Evolutionary conservation across 2,113 vertebrate species (phyloP).

Genomic region (Nyctibius bracteatus): DNA sequence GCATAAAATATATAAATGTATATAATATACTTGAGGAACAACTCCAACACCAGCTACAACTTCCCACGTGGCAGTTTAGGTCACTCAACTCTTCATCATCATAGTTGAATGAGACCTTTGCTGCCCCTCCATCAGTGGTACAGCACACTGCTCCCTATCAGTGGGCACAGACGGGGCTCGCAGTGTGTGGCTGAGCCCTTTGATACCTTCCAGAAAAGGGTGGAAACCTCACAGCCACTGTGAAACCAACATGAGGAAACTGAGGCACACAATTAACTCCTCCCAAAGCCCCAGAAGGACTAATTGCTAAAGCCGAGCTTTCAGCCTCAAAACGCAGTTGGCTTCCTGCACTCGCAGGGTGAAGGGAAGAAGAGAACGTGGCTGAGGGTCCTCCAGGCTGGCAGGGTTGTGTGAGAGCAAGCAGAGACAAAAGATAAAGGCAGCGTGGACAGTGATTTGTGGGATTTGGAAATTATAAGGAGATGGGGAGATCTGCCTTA

Average conservation of each 20-base stretch:
- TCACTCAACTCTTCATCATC: background rate
- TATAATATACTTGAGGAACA: background rate
- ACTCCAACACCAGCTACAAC: background rate
- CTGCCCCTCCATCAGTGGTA: background rate
- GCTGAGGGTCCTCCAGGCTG: background rate
- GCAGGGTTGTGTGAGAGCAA: background rate
- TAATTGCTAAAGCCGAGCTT: background rate
- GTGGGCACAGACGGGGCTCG: fast-evolving
- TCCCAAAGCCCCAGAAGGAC: background rate
- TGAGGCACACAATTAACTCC: background rate
- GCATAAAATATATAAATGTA: background rate
- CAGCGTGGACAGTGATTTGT: fast-evolving
- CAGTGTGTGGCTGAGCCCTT: background rate
- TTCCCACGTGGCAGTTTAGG: background rate
- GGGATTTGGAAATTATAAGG: background rate
- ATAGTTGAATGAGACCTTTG: background rate
- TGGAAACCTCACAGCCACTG: background rate
- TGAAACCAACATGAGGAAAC: background rate
- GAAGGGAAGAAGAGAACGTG: background rate
- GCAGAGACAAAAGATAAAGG: background rate
- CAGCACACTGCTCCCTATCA: background rate
- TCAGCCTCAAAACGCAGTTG: background rate
- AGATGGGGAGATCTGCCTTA: background rate
- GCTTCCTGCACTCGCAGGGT: fast-evolving
- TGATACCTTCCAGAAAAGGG: background rate